Conservation (phyloP, 2,888 invertebrate genomes). For the Odontocolon sp. region DNA sequence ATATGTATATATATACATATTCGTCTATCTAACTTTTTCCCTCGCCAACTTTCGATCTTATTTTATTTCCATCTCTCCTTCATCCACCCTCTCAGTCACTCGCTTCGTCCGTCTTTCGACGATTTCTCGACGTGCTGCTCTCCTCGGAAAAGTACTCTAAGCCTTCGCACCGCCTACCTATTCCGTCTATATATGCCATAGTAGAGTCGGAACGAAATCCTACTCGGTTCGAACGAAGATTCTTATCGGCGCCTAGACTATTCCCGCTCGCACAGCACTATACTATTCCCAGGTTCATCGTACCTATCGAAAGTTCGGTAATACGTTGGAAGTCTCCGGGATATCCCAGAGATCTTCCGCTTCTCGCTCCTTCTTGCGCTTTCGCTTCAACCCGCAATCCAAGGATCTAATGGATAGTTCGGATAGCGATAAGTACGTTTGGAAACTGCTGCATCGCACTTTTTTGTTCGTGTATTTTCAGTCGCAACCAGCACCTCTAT, state of each 20-base stretch:
- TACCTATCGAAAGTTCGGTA: constrained; percentile 61
- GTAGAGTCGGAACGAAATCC: constrained; percentile 48
- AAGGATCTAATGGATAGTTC: constrained; percentile 58
- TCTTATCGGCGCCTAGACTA: constrained; percentile 59
- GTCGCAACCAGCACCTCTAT: constrained; percentile 28
- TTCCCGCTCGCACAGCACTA: constrained; percentile 47
- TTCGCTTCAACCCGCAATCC: constrained; percentile 39
- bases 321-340: constrained; percentile 57
- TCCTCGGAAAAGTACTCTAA: constrained; percentile 56
- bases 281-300: constrained; percentile 57
- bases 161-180: constrained; percentile 46
- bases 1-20: no score
- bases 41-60: constrained; percentile 42
- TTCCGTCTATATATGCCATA: not conserved
- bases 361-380: constrained; percentile 31
- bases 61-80: constrained; percentile 48
- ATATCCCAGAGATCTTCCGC: constrained; percentile 50
- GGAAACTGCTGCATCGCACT: constrained; percentile 55
- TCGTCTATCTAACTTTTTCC: constrained; percentile 47
- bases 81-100: not conserved
- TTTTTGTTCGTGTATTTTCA: constrained; percentile 35
- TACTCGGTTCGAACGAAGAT: constrained; percentile 56
- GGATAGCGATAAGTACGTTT: constrained; percentile 59
- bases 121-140: constrained; percentile 51
- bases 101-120: constrained; percentile 51